phyloP scores from a whole-genome alignment of 2,113 vertebrate genomes.

The Zingel zingel region DNA sequence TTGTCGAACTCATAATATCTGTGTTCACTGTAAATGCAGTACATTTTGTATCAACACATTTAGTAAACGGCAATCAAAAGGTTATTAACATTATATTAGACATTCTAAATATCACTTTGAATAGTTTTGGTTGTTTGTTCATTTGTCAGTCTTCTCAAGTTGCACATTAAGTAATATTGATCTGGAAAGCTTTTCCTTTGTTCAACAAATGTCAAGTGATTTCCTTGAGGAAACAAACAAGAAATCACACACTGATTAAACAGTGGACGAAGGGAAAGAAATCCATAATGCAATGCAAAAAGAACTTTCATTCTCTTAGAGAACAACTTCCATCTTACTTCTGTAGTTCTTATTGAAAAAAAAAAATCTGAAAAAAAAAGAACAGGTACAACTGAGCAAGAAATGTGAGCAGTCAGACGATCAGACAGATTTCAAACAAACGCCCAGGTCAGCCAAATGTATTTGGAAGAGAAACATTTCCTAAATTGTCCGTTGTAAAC shows the following conservation, averaged over 20 bases:
- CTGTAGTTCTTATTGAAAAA: not conserved
- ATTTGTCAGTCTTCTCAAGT: not conserved
- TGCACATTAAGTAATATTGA: not conserved
- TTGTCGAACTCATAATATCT: not conserved
- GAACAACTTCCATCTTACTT: not conserved
- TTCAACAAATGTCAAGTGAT: constrained; percentile 9
- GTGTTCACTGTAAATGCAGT: not conserved
- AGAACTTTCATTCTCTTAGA: not conserved
- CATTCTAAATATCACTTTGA: constrained; percentile 18
- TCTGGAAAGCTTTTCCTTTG: constrained; percentile 3
- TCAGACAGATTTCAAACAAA: not conserved
- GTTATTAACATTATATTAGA: not conserved
- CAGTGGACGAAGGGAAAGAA: not conserved
- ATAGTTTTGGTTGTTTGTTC: not conserved
- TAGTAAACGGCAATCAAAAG: not conserved
- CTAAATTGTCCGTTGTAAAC: not conserved
- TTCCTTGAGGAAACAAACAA: not conserved
- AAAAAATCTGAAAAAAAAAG: too few relatives aligned
- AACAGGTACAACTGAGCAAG: not conserved
- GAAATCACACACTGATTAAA: not conserved
- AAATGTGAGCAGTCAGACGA: not conserved
- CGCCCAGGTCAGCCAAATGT: not conserved
- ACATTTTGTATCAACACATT: constrained; percentile 25
- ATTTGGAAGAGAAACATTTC: not conserved
- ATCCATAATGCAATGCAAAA: not conserved